These are phyloP conservation scores for Oenanthe melanoleuca DNA, from an alignment of 2,113 vertebrate species.

Conservation along the genomic window DNA sequence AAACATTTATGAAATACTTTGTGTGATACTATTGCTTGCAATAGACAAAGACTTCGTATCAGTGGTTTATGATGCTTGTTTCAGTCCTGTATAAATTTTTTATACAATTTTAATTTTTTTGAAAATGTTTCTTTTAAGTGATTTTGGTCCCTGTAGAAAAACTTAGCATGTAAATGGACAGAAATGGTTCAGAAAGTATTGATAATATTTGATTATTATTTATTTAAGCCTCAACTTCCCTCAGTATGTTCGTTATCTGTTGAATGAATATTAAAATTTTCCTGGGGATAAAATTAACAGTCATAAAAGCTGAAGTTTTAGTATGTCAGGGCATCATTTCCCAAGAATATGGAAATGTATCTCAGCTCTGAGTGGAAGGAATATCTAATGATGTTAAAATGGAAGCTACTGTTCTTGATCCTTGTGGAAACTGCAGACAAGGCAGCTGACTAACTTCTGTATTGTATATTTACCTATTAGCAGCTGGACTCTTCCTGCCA, in stretches of 20 bases:
- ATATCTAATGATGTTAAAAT: not conserved
- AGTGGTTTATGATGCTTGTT: not conserved
- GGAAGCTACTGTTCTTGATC: not conserved
- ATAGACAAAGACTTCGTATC: not conserved
- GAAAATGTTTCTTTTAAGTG: not conserved
- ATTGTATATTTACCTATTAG: not conserved
- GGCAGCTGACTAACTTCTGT: not conserved
- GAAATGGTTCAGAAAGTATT: not conserved
- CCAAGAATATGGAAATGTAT: rapidly evolving
- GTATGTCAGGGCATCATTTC: not conserved
- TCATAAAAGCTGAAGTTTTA: not conserved
- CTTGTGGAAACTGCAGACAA: not conserved
- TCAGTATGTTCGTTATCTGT: not conserved
- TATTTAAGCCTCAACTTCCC: not conserved
- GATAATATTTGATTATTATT: not conserved
- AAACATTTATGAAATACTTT: not conserved
- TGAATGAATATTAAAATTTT: not conserved
- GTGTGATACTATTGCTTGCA: not conserved
- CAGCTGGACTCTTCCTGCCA: not conserved
- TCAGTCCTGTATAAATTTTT: not conserved
- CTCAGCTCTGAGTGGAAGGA: not conserved
- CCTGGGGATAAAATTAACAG: not conserved
- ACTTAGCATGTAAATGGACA: not conserved
- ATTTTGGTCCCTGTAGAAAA: not conserved
- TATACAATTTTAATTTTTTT: not conserved